Evolutionary conservation across 2,888 invertebrate genomes (phyloP).

Genomic region (Euplexia lucipara): DNA sequence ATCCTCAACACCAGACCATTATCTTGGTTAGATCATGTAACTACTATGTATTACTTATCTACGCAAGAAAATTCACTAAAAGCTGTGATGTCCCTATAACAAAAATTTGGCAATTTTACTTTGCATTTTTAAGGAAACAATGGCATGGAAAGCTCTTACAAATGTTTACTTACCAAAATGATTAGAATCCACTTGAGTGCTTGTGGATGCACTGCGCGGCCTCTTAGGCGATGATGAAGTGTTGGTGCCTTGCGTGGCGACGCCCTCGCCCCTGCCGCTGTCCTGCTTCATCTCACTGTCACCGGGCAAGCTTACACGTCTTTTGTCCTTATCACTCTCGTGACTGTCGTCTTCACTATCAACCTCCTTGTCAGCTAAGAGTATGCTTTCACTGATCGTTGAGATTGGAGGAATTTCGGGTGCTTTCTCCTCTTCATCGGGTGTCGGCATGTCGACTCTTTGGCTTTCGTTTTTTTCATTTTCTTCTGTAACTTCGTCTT

Average conservation of each 20-base stretch:
- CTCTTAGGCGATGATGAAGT: conserved; percentile 92
- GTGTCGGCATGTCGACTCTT: conserved; percentile 73
- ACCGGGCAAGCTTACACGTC: conserved; percentile 92
- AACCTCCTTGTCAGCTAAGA: conserved; percentile 85
- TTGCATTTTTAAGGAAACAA: background rate
- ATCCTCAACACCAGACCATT: too few relatives aligned
- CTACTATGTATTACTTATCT: too few relatives aligned
- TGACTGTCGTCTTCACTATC: conserved; percentile 80
- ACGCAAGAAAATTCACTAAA: too few relatives aligned
- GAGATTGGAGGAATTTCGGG: conserved; percentile 93
- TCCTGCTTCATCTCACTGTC: conserved; percentile 88
- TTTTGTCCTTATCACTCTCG: conserved; percentile 87
- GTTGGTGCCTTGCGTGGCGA: conserved; percentile 83
- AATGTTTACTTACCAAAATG: conserved; percentile 93
- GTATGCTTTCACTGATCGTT: conserved; percentile 94
- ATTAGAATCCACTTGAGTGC: conserved; percentile 96
- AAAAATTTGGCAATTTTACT: too few relatives aligned
- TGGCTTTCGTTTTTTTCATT: conserved; percentile 83
- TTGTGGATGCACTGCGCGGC: conserved; percentile 95
- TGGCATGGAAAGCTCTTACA: background rate
- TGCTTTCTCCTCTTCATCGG: conserved; percentile 82
- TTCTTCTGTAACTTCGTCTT: conserved; percentile 74
- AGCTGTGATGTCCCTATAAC: too few relatives aligned
- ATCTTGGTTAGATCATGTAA: too few relatives aligned
- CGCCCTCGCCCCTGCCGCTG: conserved; percentile 80